These are phyloP conservation scores for Trachymyrmex cornetzi DNA, from an alignment of 1,140 invertebrate species.

Conservation along the genomic window DNA sequence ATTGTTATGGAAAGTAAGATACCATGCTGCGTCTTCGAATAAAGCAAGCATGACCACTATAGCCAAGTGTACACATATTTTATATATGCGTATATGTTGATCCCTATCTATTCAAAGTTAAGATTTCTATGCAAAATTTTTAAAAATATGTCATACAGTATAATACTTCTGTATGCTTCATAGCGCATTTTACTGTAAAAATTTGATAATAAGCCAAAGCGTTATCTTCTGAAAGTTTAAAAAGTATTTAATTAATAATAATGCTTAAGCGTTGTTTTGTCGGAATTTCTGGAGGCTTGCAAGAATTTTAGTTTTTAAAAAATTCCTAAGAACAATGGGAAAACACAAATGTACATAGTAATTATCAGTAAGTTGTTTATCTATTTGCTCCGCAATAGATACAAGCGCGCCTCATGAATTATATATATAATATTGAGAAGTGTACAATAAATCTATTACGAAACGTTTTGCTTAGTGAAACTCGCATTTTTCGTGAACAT, in stretches of 20 bases:
- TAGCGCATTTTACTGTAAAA: not conserved
- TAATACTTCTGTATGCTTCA: not conserved
- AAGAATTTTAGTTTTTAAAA: not conserved
- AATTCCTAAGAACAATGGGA: no score
- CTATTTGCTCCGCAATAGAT: no score
- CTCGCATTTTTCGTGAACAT: not conserved
- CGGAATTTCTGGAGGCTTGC: not conserved
- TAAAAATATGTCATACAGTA: not conserved
- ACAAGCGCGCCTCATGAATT: no score
- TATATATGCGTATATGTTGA: not conserved
- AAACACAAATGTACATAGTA: no score
- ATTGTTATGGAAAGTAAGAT: conserved; percentile 63
- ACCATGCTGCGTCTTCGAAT: not conserved
- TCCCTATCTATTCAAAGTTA: not conserved
- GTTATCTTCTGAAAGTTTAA: not conserved
- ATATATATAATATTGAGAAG: not conserved
- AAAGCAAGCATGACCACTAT: not conserved
- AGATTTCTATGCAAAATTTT: not conserved
- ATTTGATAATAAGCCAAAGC: not conserved
- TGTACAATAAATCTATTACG: conserved; percentile 23
- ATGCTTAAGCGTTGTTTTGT: not conserved
- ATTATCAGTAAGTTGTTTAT: no score
- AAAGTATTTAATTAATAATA: no score
- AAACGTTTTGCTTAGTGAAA: not conserved
- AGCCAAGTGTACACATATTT: not conserved